These are phyloP conservation scores for Trissolcus basalis DNA, from an alignment of 1,140 invertebrate genomes.

Conservation along the genomic window DNA sequence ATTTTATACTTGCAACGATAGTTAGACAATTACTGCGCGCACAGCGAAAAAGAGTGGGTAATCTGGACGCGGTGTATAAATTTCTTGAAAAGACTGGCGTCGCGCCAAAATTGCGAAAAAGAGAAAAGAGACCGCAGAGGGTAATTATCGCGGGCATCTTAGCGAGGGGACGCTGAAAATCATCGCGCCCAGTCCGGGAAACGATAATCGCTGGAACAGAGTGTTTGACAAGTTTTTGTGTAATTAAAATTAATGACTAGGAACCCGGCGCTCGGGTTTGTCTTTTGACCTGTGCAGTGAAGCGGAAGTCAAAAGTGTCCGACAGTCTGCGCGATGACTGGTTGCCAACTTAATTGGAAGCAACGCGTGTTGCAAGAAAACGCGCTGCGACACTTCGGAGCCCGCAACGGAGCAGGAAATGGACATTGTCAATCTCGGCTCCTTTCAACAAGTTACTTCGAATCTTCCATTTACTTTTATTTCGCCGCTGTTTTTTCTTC, in stretches of 20 bases:
- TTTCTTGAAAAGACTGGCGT: conserved; percentile 43
- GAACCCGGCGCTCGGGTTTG: conserved; percentile 32
- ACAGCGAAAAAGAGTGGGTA: conserved; percentile 38
- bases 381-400: conserved; percentile 33
- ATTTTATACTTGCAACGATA: conserved; percentile 23
- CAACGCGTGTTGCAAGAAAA: conserved; percentile 59
- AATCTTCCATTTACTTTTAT: conserved; percentile 5
- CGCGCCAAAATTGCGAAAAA: conserved; percentile 40
- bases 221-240: conserved; percentile 55
- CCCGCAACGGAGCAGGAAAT: conserved; percentile 47
- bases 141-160: conserved; percentile 52
- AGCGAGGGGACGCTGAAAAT: conserved; percentile 36
- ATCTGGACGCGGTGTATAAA: conserved; percentile 45
- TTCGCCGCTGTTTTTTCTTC: conserved; percentile 4
- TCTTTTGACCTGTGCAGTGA: conserved; percentile 56
- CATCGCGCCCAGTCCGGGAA: conserved; percentile 40
- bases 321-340: conserved; percentile 58
- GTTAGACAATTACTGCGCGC: conserved; percentile 25
- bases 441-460: conserved; percentile 40
- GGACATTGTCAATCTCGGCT: conserved; percentile 50
- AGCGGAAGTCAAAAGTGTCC: conserved; percentile 59
- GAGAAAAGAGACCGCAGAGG: conserved; percentile 27
- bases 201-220: conserved; percentile 42
- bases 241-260: conserved; percentile 59
- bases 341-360: conserved; percentile 69